Percentiles rank a stretch among this genome's conserved stretches.
These are phyloP conservation scores for Heteromurus nitidus DNA, from an alignment of 2,888 invertebrate species.

Conservation along the genomic window DNA sequence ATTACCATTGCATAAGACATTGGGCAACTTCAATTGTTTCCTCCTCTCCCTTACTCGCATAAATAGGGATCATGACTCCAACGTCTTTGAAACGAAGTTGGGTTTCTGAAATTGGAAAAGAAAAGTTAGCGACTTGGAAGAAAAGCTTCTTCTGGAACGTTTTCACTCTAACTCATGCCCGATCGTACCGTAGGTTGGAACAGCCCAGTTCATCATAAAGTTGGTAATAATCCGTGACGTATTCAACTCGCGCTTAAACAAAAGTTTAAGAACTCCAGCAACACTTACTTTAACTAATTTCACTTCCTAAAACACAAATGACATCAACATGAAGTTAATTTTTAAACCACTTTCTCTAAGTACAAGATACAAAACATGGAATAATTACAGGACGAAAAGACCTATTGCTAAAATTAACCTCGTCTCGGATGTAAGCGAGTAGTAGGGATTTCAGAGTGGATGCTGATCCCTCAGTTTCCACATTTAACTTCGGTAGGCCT, in stretches of 20 bases:
- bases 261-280: slow-evolving; percentile 42
- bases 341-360: not conserved
- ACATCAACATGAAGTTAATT: not conserved
- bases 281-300: slow-evolving; percentile 40
- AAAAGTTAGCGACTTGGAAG: not conserved
- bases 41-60: slow-evolving; percentile 29
- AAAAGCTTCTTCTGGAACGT: not conserved
- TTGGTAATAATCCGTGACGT: slow-evolving; percentile 10
- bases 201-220: slow-evolving; percentile 49
- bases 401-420: no score
- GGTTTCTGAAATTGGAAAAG: slow-evolving; percentile 1
- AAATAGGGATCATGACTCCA: slow-evolving; percentile 36
- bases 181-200: slow-evolving; percentile 37
- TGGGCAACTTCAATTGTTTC: slow-evolving; percentile 44
- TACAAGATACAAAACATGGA: not conserved
- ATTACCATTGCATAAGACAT: slow-evolving; percentile 35
- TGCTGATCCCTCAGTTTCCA: slow-evolving; percentile 2
- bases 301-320: slow-evolving; percentile 6
- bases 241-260: slow-evolving; percentile 47
- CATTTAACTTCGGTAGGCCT: not conserved
- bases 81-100: slow-evolving; percentile 45
- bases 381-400: no score
- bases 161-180: not conserved
- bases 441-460: slow-evolving; percentile 25
- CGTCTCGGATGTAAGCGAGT: slow-evolving; percentile 37